A percentile compares a stretch with the other conserved stretches of the same genome.
phyloP scores from a whole-genome alignment of 2,888 invertebrate genomes.

The Spisula solida region DNA sequence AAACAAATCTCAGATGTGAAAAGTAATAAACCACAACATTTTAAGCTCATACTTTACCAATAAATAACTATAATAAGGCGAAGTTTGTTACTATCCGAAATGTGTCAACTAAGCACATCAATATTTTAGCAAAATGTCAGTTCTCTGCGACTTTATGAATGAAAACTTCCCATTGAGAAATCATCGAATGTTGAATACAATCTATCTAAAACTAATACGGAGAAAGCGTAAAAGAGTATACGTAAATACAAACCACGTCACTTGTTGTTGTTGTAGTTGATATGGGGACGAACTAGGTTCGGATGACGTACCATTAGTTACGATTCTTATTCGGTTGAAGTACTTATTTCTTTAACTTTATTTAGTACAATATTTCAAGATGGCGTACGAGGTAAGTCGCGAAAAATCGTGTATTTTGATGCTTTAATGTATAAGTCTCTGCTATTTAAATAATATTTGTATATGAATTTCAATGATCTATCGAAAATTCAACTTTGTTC shows the following conservation, averaged over 20 bases:
- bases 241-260: conserved; percentile 20
- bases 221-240: not conserved
- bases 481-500: too few relatives aligned
- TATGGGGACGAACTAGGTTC: not conserved
- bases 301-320: not conserved
- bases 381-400: conserved; percentile 57
- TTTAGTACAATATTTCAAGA: conserved; percentile 23
- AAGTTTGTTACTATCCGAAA: not conserved
- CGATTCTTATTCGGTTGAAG: not conserved
- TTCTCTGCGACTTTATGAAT: not conserved
- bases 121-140: conserved; percentile 1
- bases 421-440: too few relatives aligned
- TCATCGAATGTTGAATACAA: not conserved
- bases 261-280: conserved; percentile 18
- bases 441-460: too few relatives aligned
- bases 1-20: too few relatives aligned
- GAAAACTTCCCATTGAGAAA: not conserved
- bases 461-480: too few relatives aligned
- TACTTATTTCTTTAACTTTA: not conserved
- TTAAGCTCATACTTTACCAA: not conserved
- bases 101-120: not conserved
- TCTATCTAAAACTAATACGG: not conserved
- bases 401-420: too few relatives aligned
- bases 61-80: not conserved
- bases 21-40: too few relatives aligned